Conservation (phyloP, 2,888 invertebrate genomes). For the Diarsia dahlii region DNA sequence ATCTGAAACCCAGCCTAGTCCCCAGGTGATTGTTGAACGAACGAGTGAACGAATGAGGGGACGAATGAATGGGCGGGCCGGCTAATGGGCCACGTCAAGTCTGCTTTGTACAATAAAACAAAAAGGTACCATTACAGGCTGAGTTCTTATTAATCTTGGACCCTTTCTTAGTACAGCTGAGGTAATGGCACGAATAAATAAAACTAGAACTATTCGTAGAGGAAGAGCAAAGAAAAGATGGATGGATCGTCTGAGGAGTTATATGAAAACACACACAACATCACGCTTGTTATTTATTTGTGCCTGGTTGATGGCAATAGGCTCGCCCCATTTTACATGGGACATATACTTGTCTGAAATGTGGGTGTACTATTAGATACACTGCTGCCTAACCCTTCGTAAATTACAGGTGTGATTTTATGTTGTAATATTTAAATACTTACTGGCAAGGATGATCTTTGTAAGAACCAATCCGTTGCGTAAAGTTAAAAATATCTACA, state of each 20-base stretch:
- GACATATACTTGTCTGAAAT: too few species aligned
- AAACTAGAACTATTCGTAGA: constrained; percentile 47
- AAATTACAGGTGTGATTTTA: too few species aligned
- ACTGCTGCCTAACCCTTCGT: too few species aligned
- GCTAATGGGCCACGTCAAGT: constrained; percentile 85
- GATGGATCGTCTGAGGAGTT: neutral
- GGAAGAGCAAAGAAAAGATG: neutral
- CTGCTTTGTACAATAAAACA: constrained; percentile 84
- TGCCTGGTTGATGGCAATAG: too few species aligned
- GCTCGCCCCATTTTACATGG: too few species aligned
- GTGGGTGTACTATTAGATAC: too few species aligned
- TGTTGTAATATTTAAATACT: neutral
- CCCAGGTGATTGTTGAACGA: constrained; percentile 86
- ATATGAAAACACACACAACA: neutral
- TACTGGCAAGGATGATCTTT: neutral
- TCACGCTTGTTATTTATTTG: too few species aligned
- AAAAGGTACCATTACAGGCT: constrained; percentile 80
- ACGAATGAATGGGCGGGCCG: constrained; percentile 81
- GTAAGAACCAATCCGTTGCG: neutral
- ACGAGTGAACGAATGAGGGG: constrained; percentile 81
- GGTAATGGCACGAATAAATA: constrained; percentile 66
- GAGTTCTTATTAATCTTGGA: constrained; percentile 72
- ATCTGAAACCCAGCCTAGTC: constrained; percentile 78
- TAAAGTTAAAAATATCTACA: neutral
- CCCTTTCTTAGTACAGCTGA: constrained; percentile 57